phyloP scores from a whole-genome alignment of 2,113 vertebrate genomes.

The Struthio camelus region DNA sequence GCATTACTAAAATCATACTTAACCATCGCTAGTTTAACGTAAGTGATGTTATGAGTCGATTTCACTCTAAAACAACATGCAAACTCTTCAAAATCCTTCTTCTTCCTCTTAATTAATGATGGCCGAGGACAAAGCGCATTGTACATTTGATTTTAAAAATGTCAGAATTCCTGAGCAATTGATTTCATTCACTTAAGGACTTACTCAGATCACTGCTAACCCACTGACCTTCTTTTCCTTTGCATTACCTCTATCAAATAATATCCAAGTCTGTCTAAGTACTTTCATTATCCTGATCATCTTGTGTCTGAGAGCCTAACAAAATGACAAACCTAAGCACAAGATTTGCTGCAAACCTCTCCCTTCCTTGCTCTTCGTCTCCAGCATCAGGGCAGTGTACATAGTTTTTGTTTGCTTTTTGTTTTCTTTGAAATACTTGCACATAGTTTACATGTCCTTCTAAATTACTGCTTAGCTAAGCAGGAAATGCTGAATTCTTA shows the following conservation, averaged over 20 bases:
- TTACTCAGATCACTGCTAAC: neutral
- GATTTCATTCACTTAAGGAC: neutral
- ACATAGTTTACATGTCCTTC: conserved; percentile 34
- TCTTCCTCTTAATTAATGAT: neutral
- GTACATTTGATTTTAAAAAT: neutral
- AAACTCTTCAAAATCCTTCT: neutral
- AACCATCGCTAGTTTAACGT: neutral
- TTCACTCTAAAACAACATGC: neutral
- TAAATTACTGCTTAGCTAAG: conserved; percentile 59
- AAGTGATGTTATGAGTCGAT: neutral
- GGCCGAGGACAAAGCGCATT: neutral
- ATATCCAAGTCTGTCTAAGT: neutral
- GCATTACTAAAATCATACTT: neutral
- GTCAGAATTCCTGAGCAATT: neutral
- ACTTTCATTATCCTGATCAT: neutral
- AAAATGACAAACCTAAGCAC: neutral
- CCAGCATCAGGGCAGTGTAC: neutral
- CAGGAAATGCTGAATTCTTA: conserved; percentile 53
- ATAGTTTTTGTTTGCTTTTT: conserved; percentile 36
- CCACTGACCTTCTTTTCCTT: neutral
- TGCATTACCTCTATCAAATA: neutral
- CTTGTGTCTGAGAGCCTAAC: neutral
- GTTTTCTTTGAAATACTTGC: conserved; percentile 48
- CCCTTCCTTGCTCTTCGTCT: conserved; percentile 29
- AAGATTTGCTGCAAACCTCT: conserved; percentile 18